Percentiles rank a stretch among this genome's conserved stretches.
phyloP scores from a whole-genome alignment of 1,140 invertebrate genomes.

The Paramacrobiotus metropolitanus region DNA sequence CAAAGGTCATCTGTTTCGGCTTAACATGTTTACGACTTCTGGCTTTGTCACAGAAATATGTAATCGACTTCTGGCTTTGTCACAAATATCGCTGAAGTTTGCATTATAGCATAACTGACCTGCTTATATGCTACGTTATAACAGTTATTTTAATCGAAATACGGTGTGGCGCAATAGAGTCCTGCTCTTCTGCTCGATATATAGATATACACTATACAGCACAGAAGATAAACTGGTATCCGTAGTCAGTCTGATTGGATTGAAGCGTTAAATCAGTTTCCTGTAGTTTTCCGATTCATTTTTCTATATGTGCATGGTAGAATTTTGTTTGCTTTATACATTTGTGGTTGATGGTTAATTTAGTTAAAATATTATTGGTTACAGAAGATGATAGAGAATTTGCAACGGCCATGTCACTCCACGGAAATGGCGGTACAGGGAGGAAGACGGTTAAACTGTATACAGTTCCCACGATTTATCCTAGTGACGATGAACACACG shows the following conservation, averaged over 20 bases:
- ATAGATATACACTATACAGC: too few relatives aligned
- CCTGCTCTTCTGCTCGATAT: too few relatives aligned
- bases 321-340: background rate
- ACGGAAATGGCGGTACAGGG: background rate
- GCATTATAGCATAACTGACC: background rate
- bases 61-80: background rate
- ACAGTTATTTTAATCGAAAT: too few relatives aligned
- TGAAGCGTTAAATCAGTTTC: background rate
- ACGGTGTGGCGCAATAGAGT: too few relatives aligned
- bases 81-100: background rate
- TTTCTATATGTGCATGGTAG: background rate
- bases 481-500: background rate
- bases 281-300: background rate
- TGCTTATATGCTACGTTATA: too few relatives aligned
- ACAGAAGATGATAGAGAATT: background rate
- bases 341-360: background rate
- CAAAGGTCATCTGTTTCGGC: too few relatives aligned
- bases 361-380: background rate
- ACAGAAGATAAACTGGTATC: too few relatives aligned
- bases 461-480: background rate
- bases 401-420: background rate
- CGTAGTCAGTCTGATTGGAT: too few relatives aligned
- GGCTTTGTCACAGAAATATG: too few relatives aligned
- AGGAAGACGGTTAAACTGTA: background rate
- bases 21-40: too few relatives aligned